phyloP scores from a whole-genome alignment of 64 coral and sea anemone species.

The Montipora efflorescens region DNA sequence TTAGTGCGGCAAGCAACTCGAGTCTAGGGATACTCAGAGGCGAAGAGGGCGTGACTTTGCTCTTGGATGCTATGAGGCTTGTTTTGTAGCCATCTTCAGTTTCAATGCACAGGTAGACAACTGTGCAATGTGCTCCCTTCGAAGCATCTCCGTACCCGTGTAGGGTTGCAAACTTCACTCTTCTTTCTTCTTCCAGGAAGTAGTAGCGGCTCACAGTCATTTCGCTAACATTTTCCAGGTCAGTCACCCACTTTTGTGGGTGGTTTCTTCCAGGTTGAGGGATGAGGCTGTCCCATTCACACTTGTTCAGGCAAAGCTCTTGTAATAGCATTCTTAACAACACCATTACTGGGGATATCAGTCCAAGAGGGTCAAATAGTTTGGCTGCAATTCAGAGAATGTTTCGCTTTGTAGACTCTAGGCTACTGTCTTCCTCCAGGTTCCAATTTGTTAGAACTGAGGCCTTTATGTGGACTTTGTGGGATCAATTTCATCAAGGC shows the following conservation, averaged over 20 bases:
- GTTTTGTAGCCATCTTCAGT: background rate
- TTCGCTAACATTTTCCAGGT: background rate
- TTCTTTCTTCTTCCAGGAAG: slow-evolving; percentile 6
- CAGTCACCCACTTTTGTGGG: background rate
- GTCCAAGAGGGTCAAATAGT: slow-evolving; percentile 12
- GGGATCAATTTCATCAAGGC: slow-evolving; percentile 57
- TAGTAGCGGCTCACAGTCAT: slow-evolving; percentile 15
- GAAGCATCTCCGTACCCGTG: slow-evolving; percentile 75
- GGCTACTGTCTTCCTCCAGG: background rate
- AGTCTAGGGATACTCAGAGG: slow-evolving; percentile 57
- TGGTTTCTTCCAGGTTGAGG: no score
- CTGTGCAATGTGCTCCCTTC: slow-evolving; percentile 50
- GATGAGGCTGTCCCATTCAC: background rate
- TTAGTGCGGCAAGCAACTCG: no score
- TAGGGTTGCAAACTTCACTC: slow-evolving; percentile 3
- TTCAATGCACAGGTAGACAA: slow-evolving; percentile 59
- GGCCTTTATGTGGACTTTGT: slow-evolving; percentile 39
- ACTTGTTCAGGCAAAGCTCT: slow-evolving; percentile 43
- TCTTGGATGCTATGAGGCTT: slow-evolving; percentile 64
- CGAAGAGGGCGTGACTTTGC: slow-evolving; percentile 15
- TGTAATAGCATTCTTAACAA: slow-evolving; percentile 48
- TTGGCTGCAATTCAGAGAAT: background rate
- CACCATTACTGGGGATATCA: slow-evolving; percentile 36
- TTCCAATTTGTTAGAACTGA: slow-evolving; percentile 54
- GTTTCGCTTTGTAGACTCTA: background rate